Percentiles rank a stretch among this genome's conserved stretches.
Conservation (phyloP, 2,888 invertebrate species). For the Latheticus oryzae region DNA sequence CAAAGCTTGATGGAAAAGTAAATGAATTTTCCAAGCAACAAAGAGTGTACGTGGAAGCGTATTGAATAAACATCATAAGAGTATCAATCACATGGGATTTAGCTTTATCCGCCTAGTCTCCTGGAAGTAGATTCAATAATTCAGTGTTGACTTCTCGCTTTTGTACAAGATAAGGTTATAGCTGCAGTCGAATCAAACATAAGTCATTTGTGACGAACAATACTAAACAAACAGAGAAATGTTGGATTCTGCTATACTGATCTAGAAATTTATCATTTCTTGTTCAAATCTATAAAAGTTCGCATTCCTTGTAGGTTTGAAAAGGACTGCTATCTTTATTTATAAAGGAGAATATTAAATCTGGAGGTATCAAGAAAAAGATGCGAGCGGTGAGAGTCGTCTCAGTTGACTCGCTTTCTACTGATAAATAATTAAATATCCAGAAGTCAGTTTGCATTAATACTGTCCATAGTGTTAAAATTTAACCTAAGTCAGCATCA, state of each 20-base stretch:
- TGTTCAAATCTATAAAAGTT: no score
- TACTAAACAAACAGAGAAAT: no score
- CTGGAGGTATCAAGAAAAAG: no score
- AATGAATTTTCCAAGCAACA: conserved; percentile 47
- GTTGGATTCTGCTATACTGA: no score
- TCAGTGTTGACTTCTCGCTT: conserved; percentile 57
- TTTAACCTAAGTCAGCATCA: conserved; percentile 20
- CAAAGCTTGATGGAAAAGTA: conserved; percentile 46
- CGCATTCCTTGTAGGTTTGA: no score
- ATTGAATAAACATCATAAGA: conserved; percentile 59
- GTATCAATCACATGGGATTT: conserved; percentile 59
- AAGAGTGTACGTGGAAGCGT: conserved; percentile 45
- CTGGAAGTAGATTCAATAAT: conserved; percentile 58
- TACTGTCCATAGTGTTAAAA: conserved; percentile 17
- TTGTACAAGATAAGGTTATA: conserved; percentile 43
- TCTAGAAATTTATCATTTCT: no score
- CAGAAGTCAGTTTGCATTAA: conserved; percentile 19
- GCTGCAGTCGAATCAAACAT: conserved; percentile 18
- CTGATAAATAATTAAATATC: not conserved
- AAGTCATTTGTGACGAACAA: conserved; percentile 34
- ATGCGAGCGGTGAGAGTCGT: no score
- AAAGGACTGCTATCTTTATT: no score
- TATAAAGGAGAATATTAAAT: no score
- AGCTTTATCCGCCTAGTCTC: conserved; percentile 55
- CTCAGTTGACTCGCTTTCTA: no score